Base-by-base conservation (phyloP, 1,140 invertebrate genomes). In the Leptinotarsa defecta region DNA sequence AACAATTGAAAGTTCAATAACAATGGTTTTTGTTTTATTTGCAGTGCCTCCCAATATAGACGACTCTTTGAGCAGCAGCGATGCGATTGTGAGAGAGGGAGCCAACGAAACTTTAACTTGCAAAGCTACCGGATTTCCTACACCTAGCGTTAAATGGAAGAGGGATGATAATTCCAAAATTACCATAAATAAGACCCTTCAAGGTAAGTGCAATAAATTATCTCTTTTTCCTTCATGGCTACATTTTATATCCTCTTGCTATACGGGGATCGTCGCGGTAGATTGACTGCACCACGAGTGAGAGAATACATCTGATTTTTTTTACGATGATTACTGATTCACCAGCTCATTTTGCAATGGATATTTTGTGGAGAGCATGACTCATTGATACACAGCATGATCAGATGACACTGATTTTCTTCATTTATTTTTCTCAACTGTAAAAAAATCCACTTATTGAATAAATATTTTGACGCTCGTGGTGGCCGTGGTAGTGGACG, bases 21-120 rank as follows among this genome's bases (percentile, higher is more conserved):
- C 62, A 64, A 43, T 24, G 69, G 69, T 34, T 70, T 77, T 74
- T 71, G 57, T 75, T 70, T 78, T 78, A 84, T 79, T 90, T 88
- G 13, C 88, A 97, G 95, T 97, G 80, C 95, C 95, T 17, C 96
- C 96, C 22, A 94, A 95, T 84, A 97, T 97, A 82, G 94, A 96
- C 82, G 94, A 96, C 87, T 91, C 94, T 48, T 89, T 94, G 83
- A 95, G 94, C 83, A 95, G 94, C 82, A 94, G 94, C 79, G 95
- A 97, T 86, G 93, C 96, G 48, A 95, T 97, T 80, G 95, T 96
- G 22, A 89, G 95, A 22, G 96, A 98, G 88, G 94, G 93, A 71
- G 90, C 94, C 74, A 96, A 97, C 86, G 94, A 97, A 70, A 94
- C 92, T 13, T 87, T 97, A 74, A 92, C 90, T 78, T 97, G 96